Evolutionary conservation across 1,140 invertebrate species (phyloP), one percentile per base, ranked within the genome.

Genomic region (Thaumetopoea pityocampa): DNA sequence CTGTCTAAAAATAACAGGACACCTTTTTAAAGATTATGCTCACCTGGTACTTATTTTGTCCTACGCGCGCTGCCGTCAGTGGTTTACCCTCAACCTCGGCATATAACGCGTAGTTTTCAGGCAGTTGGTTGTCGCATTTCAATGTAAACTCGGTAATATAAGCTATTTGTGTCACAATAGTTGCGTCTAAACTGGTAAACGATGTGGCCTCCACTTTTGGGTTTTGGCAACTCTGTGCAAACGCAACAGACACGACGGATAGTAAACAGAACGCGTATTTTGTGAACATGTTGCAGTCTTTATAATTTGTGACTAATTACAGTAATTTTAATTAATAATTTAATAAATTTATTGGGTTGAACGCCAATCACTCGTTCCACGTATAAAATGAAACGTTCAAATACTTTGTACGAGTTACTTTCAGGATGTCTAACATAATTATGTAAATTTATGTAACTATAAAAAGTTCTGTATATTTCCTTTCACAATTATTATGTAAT

Each of bases 161-260:
- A 0, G 92, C 94, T 47, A 95, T 90, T 63, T 93, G 91, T 26
- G 92, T 92, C 1, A 98, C 89, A 43, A 97, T 91, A 27, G 95
- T 97, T 3, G 93, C 94, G 89, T 98, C 96, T 71, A 92, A 89
- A 3, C 95, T 97, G 26, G 95, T 95, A 83, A 97, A 98, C 0
- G 91, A 88, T 9, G 85, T 88, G 1, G 90, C 87, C 41, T 88
- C 87, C 5, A 92, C 89, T 78, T 92, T 82, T 58, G 91, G 85
- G 80, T 91, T 87, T 60, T 82, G 72, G 61, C 90, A 92, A 28
- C 73, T 70, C 40, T 76, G 51, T n/a, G 62, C 72, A 4, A 51
- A 54, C 0, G 50, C 49, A 3, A 62, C 38, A 10, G 65, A 44
- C n/a, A 60, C 56, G 11, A 76, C 14, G 12, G 63, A 50, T 32